These are phyloP conservation scores for Cliona cf. orientalis DNA, from an alignment of 37 sponge, comb jelly and placozoan genomes.

Conservation along the genomic window DNA sequence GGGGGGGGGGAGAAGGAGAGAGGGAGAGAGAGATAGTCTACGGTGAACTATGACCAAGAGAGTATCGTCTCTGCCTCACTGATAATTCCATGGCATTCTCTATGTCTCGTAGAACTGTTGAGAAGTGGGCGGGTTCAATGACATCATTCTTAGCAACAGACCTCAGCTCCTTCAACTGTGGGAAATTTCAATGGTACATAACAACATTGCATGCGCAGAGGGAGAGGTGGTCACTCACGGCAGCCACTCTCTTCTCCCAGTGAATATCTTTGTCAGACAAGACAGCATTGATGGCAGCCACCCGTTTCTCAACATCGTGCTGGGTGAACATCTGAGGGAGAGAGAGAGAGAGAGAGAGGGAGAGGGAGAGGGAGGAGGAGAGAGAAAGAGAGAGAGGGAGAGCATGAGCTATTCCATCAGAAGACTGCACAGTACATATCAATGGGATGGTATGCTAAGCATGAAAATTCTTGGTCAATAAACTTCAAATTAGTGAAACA, in stretches of 20 bases:
- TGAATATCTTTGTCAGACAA: constrained; percentile 31
- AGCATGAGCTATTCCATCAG: background rate
- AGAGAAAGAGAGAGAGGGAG: background rate
- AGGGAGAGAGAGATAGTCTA: too few species aligned
- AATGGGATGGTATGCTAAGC: background rate
- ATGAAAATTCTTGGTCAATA: too few species aligned
- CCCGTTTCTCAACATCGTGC: constrained; percentile 44
- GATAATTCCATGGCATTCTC: constrained; percentile 34
- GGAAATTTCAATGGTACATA: background rate
- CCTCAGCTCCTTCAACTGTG: constrained; percentile 60
- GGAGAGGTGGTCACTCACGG: constrained; percentile 24
- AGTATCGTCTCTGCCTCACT: too few species aligned
- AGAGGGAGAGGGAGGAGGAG: background rate
- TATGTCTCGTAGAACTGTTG: constrained; percentile 25
- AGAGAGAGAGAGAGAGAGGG: background rate
- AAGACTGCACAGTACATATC: background rate
- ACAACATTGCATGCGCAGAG: background rate
- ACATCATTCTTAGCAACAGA: constrained; percentile 46
- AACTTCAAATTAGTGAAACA: too few species aligned
- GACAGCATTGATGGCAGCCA: constrained; percentile 9
- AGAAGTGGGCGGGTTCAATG: constrained; percentile 47
- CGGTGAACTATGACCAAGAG: background rate
- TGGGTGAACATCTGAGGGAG: constrained; percentile 44
- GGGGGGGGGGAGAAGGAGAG: too few species aligned
- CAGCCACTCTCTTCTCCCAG: constrained; percentile 58